phyloP scores from a whole-genome alignment of 2,888 invertebrate genomes.

The Taenaris catops region DNA sequence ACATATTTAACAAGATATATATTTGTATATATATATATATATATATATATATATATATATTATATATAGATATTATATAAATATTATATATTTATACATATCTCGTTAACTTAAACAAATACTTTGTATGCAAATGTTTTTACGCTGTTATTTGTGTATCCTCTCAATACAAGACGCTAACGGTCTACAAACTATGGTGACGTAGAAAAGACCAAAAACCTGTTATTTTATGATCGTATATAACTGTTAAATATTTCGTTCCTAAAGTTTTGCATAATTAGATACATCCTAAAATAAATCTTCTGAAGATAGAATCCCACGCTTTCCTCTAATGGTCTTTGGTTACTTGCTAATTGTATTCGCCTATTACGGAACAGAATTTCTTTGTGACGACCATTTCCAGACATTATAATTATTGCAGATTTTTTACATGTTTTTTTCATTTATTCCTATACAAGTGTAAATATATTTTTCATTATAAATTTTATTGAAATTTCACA shows the following conservation, averaged over 20 bases:
- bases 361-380: no score
- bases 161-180: slow-evolving; percentile 33
- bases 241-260: slow-evolving; percentile 28
- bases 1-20: no score
- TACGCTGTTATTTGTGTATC: slow-evolving; percentile 3
- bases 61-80: no score
- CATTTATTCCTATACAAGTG: no score
- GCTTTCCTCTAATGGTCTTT: slow-evolving; percentile 3
- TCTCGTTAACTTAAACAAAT: slow-evolving; percentile 1
- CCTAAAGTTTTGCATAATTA: slow-evolving; percentile 32
- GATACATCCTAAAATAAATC: slow-evolving; percentile 14
- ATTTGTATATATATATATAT: no score
- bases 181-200: slow-evolving; percentile 39
- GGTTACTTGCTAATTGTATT: slow-evolving; percentile 3
- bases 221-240: slow-evolving; percentile 36
- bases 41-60: no score
- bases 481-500: no score
- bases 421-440: no score
- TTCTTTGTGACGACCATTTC: no score
- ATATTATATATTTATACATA: no score
- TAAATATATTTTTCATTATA: no score
- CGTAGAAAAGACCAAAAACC: slow-evolving; percentile 36
- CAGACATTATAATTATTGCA: no score
- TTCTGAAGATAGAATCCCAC: slow-evolving; percentile 3
- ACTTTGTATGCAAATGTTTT: slow-evolving; percentile 5